Conservation (phyloP, 2,113 vertebrate genomes). For the Tenrec ecaudatus region DNA sequence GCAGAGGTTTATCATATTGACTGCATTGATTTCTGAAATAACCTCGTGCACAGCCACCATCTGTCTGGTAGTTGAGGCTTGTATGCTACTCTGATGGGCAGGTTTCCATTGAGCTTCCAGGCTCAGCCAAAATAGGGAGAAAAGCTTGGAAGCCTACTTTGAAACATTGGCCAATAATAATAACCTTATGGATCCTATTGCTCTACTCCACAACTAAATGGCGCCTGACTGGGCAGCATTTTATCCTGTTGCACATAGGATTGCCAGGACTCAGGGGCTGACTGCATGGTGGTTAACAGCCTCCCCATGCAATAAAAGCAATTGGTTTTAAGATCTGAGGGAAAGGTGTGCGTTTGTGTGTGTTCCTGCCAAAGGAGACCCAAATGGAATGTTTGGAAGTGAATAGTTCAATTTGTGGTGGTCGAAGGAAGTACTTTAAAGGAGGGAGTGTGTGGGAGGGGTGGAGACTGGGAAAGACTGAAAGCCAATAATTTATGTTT, state of each 20-base stretch:
- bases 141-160: background rate
- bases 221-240: background rate
- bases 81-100: background rate
- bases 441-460: background rate
- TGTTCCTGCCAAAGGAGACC: background rate
- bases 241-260: background rate
- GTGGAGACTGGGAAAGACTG: background rate
- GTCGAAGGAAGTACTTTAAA: background rate
- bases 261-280: background rate
- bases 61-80: background rate
- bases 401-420: background rate
- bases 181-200: background rate
- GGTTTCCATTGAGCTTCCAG: background rate
- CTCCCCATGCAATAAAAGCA: background rate
- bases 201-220: background rate
- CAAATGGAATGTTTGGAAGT: background rate
- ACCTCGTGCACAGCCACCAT: background rate
- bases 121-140: background rate
- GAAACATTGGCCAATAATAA: background rate
- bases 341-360: background rate
- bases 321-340: background rate
- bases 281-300: background rate
- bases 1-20: background rate
- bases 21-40: conserved; percentile 12
- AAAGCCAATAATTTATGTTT: background rate